Conservation (phyloP, 1,140 invertebrate genomes). For the Asbolus verrucosus region DNA sequence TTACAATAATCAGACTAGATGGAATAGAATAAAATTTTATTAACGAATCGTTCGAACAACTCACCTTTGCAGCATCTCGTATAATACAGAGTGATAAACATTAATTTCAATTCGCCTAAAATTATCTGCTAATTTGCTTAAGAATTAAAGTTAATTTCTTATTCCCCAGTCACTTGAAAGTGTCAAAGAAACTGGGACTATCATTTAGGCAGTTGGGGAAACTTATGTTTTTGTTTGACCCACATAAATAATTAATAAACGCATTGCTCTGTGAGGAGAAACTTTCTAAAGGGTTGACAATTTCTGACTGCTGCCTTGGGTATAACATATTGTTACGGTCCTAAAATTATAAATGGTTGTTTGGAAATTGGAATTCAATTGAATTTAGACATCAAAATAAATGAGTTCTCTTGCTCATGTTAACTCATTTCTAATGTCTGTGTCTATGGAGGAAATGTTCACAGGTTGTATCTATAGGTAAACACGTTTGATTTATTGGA, state of each 20-base stretch:
- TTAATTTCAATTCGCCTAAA: no score
- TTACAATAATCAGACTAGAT: no score
- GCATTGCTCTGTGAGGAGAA: neutral
- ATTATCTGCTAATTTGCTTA: constrained; percentile 5
- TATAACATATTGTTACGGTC: neutral
- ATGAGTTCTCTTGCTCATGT: neutral
- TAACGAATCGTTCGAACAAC: no score
- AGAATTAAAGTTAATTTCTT: constrained; percentile 20
- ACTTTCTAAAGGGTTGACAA: constrained; percentile 13
- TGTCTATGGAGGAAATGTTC: neutral
- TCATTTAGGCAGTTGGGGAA: constrained; percentile 5
- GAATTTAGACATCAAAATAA: constrained; percentile 14
- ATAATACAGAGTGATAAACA: no score
- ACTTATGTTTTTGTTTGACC: constrained; percentile 26
- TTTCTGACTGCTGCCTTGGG: neutral
- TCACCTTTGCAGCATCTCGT: no score
- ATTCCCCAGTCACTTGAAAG: constrained; percentile 4
- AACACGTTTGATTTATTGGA: constrained; percentile 26
- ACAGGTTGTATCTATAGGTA: neutral
- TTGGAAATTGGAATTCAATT: constrained; percentile 18
- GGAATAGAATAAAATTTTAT: no score
- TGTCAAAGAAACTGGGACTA: constrained; percentile 19
- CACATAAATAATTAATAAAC: constrained; percentile 29
- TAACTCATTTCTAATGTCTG: neutral
- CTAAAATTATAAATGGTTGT: constrained; percentile 8